Conservation (phyloP, 2,113 vertebrate species). For the Gorsachius goisagi region DNA sequence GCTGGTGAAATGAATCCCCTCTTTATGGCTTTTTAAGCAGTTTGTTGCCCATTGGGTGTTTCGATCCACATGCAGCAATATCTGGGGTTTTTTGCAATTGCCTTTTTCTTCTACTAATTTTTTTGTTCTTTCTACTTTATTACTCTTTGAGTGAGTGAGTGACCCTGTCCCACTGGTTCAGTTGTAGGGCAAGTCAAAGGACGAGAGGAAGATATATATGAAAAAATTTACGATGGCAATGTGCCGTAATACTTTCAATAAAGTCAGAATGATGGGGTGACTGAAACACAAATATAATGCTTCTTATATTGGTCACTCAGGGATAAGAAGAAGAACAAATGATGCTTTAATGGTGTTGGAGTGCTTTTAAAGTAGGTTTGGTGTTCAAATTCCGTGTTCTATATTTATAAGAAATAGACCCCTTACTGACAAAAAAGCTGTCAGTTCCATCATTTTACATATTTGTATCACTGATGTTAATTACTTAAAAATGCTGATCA, state of each 20-base stretch:
- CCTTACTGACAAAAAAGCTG: neutral
- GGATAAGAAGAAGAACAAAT: neutral
- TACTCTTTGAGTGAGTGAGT: neutral
- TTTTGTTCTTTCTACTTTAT: neutral
- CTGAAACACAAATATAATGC: neutral
- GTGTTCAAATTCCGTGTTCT: neutral
- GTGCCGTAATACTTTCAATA: neutral
- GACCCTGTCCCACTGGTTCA: neutral
- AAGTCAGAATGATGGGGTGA: neutral
- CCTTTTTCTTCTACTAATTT: neutral
- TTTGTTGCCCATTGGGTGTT: neutral
- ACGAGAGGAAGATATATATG: neutral
- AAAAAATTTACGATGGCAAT: neutral
- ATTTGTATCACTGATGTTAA: neutral
- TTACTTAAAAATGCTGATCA: neutral
- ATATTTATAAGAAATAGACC: neutral
- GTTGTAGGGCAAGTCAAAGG: neutral
- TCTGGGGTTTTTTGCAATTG: rapidly evolving
- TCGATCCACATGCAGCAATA: neutral
- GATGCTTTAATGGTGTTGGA: neutral
- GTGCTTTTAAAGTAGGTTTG: neutral
- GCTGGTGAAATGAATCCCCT: neutral
- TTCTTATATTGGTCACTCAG: neutral
- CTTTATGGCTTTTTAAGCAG: neutral
- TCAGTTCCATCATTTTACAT: neutral